A percentile compares a stretch with the other conserved stretches of the same genome.
phyloP scores from a whole-genome alignment of 2,888 invertebrate species.

The Chloroclysta siterata region DNA sequence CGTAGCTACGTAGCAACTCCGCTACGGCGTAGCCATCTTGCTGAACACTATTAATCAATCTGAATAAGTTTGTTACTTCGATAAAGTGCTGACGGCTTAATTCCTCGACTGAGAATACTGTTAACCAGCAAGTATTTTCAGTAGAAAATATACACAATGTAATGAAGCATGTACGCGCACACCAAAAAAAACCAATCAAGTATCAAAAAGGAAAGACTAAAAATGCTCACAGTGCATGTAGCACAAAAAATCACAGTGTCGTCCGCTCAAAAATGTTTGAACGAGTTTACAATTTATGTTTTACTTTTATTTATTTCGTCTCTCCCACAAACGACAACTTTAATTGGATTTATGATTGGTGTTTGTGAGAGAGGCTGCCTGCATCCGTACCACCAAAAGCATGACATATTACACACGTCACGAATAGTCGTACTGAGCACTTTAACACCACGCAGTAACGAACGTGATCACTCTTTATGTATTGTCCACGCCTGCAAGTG shows the following conservation, averaged over 20 bases:
- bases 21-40: constrained; percentile 14
- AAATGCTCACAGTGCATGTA: constrained; percentile 76
- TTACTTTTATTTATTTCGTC: constrained; percentile 51
- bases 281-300: constrained; percentile 60
- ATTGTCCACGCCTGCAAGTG: constrained; percentile 34
- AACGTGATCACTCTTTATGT: constrained; percentile 36
- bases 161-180: constrained; percentile 67
- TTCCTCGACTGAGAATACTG: constrained; percentile 52
- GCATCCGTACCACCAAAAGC: constrained; percentile 82
- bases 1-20: constrained; percentile 11
- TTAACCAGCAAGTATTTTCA: constrained; percentile 49
- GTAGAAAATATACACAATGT: constrained; percentile 58
- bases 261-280: constrained; percentile 65
- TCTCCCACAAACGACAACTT: constrained; percentile 61
- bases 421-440: constrained; percentile 59
- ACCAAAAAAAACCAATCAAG: constrained; percentile 21
- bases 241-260: constrained; percentile 76
- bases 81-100: constrained; percentile 14
- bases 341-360: constrained; percentile 39
- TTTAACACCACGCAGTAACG: constrained; percentile 52
- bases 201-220: constrained; percentile 39
- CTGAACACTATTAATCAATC: constrained; percentile 2
- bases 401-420: constrained; percentile 70
- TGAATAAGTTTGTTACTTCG: constrained; percentile 21
- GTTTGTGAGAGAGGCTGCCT: constrained; percentile 74